A percentile compares a stretch with the other conserved stretches of the same genome.
phyloP scores from a whole-genome alignment of 2,888 invertebrate species.

The Tyria jacobaeae region DNA sequence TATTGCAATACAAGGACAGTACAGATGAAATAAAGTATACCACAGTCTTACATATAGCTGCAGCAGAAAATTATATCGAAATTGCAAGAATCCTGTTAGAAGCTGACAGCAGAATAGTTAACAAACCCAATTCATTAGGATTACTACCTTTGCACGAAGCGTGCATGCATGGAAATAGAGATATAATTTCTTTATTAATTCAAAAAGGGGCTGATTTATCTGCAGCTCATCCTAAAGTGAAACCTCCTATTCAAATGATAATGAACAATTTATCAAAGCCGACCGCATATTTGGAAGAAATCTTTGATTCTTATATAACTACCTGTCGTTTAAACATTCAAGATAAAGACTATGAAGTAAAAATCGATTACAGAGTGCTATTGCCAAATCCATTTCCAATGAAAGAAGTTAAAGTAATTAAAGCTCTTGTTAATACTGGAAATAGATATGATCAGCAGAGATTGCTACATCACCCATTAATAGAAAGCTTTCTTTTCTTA shows the following conservation, averaged over 20 bases:
- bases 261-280: constrained; percentile 76
- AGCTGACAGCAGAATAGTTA: constrained; percentile 60
- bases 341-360: constrained; percentile 64
- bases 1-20: constrained; percentile 4
- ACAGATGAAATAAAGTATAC: constrained; percentile 27
- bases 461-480: constrained; percentile 79
- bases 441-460: constrained; percentile 71
- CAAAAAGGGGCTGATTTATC: constrained; percentile 66
- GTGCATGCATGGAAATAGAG: constrained; percentile 77
- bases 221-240: constrained; percentile 13
- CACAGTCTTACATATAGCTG: constrained; percentile 70
- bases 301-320: constrained; percentile 76
- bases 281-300: constrained; percentile 73
- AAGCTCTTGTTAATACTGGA: constrained; percentile 76
- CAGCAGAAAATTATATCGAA: constrained; percentile 61
- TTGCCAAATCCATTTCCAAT: constrained; percentile 56
- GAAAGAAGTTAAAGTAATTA: constrained; percentile 78
- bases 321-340: constrained; percentile 64
- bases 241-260: constrained; percentile 72
- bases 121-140: constrained; percentile 19
- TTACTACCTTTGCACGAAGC: constrained; percentile 61
- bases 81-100: constrained; percentile 61
- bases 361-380: constrained; percentile 72
- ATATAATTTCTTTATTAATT: constrained; percentile 71
- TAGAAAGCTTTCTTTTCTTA: constrained; percentile 81